These are phyloP conservation scores for Eupithecia exiguata DNA, from an alignment of 2,888 invertebrate species.

Conservation along the genomic window DNA sequence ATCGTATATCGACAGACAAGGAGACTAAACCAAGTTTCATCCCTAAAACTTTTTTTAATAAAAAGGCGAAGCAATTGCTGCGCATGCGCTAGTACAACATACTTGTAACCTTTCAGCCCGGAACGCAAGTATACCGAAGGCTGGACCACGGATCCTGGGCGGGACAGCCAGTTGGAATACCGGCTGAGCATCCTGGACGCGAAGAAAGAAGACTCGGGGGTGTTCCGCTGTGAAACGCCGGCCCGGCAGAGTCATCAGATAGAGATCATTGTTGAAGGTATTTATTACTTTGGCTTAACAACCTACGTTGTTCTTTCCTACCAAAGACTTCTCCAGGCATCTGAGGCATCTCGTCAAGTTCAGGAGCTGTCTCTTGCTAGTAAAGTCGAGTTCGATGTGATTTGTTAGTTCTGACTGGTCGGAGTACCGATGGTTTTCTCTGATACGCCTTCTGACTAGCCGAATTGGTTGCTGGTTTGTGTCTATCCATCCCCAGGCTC, in stretches of 20 bases:
- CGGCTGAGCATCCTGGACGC: conserved; percentile 92
- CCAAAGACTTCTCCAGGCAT: no score
- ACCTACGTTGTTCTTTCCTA: no score
- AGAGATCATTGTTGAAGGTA: conserved; percentile 90
- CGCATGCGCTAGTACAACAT: neutral
- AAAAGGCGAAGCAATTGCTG: no score
- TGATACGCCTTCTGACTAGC: neutral
- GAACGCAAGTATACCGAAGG: conserved; percentile 86
- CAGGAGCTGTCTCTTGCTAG: no score
- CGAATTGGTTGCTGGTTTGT: neutral
- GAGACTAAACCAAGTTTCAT: no score
- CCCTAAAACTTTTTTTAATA: no score
- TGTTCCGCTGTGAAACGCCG: conserved; percentile 93
- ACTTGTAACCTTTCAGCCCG: conserved; percentile 47
- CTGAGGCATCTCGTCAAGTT: no score
- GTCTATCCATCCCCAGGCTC: neutral
- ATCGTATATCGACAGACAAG: no score
- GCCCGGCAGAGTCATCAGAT: conserved; percentile 91
- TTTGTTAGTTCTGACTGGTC: neutral
- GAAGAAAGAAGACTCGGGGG: conserved; percentile 91
- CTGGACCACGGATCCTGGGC: conserved; percentile 91
- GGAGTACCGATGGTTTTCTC: neutral
- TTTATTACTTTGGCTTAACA: neutral
- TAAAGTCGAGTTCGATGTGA: no score
- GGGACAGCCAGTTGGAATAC: conserved; percentile 91